Evolutionary conservation across 2,113 vertebrate genomes (phyloP).

Genomic region (Holacanthus passer): DNA sequence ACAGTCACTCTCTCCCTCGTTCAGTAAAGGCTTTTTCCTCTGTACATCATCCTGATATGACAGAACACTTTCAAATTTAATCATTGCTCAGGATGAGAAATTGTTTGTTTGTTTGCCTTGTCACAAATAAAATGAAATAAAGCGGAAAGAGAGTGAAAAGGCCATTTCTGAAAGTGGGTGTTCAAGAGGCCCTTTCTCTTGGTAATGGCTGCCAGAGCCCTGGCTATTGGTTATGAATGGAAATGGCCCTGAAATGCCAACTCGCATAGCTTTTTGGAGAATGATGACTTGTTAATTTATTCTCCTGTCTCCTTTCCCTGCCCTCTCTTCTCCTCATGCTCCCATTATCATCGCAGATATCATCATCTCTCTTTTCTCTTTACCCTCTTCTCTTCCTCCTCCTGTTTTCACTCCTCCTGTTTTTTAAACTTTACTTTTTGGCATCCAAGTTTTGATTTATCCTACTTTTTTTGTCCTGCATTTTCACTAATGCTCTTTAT

Average conservation of each 20-base stretch:
- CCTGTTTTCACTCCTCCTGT: not conserved
- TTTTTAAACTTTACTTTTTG: slow-evolving; percentile 22
- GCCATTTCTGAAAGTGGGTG: slow-evolving; percentile 46
- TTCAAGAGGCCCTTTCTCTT: slow-evolving; percentile 39
- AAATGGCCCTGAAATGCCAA: slow-evolving; percentile 64
- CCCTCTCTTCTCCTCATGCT: slow-evolving; percentile 10
- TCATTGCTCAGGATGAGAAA: slow-evolving; percentile 54
- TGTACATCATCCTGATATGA: slow-evolving; percentile 37
- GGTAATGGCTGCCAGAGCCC: slow-evolving; percentile 39
- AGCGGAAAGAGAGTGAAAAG: slow-evolving; percentile 54
- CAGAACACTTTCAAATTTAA: slow-evolving; percentile 57
- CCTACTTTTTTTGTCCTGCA: not conserved
- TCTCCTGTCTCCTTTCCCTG: slow-evolving; percentile 14
- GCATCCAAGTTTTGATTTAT: not conserved
- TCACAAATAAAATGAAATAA: slow-evolving; percentile 63
- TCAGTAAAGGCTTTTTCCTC: slow-evolving; percentile 24
- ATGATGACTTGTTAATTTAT: slow-evolving; percentile 56
- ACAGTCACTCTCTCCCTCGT: not conserved
- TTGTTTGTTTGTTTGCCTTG: slow-evolving; percentile 63
- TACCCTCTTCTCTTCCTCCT: not conserved
- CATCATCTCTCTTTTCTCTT: slow-evolving; percentile 9
- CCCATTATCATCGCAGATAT: slow-evolving; percentile 31
- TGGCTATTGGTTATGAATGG: slow-evolving; percentile 56
- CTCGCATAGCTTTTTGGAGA: slow-evolving; percentile 39
- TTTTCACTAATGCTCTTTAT: not conserved